Evolutionary conservation across 2,888 invertebrate genomes (phyloP).

Genomic region (Malthinus seriepunctatus): DNA sequence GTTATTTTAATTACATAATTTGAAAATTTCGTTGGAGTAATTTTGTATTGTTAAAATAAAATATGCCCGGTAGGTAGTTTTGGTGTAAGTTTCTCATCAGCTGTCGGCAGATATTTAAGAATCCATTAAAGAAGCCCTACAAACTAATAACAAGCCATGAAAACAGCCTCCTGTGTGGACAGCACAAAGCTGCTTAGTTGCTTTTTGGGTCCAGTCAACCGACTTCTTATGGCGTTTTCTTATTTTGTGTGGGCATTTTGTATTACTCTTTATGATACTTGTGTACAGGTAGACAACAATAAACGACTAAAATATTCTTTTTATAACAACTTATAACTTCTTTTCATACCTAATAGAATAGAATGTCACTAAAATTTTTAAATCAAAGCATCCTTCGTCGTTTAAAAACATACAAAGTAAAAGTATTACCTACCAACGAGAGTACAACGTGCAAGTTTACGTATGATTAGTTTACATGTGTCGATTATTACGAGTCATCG

Average conservation of each 20-base stretch:
- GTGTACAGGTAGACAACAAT: constrained; percentile 23
- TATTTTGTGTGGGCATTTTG: constrained; percentile 18
- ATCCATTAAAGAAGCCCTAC: constrained; percentile 48
- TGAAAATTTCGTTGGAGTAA: neutral
- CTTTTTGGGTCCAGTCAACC: constrained; percentile 19
- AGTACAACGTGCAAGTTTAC: constrained; percentile 33
- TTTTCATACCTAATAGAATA: neutral
- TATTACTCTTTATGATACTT: constrained; percentile 20
- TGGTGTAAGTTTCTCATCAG: constrained; percentile 31
- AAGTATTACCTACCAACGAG: too few relatives aligned
- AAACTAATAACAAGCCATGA: constrained; percentile 48
- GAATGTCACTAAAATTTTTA: neutral
- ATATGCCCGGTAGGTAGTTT: constrained; percentile 19
- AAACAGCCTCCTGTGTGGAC: constrained; percentile 37
- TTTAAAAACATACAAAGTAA: neutral
- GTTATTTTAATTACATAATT: neutral
- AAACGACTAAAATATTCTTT: constrained; percentile 19
- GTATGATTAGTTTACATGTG: constrained; percentile 47
- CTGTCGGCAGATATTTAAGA: constrained; percentile 51
- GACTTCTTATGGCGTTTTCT: constrained; percentile 11
- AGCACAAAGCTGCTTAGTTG: constrained; percentile 29
- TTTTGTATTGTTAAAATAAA: constrained; percentile 1
- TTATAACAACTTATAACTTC: neutral
- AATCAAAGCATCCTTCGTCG: too few relatives aligned
- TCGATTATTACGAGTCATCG: constrained; percentile 45